Evolutionary conservation across 2,797 vertebrate species (phyloP).

Genomic region (Macropus fuliginosus): DNA sequence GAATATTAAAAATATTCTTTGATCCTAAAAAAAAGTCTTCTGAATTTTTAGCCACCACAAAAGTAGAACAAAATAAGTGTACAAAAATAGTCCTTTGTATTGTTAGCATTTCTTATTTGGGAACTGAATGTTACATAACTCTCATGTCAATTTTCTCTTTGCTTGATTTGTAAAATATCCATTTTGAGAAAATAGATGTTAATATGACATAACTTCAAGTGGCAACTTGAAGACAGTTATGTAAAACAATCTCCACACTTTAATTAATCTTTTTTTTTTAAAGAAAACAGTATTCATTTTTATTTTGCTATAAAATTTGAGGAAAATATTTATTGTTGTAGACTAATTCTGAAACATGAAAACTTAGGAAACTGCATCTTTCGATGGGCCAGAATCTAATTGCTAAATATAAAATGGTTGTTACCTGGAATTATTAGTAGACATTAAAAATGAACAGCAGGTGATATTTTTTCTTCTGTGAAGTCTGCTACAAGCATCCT

Average conservation of each 20-base stretch:
- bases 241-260: not conserved
- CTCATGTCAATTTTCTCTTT: not conserved
- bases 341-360: slow-evolving; percentile 1
- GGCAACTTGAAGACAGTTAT: not conserved
- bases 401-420: not conserved
- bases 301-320: not conserved
- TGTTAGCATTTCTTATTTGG: not conserved
- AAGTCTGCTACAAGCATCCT: slow-evolving; percentile 68
- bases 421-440: not conserved
- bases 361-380: not conserved
- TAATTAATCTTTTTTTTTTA: not conserved
- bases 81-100: not conserved
- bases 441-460: slow-evolving; percentile 66
- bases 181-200: not conserved
- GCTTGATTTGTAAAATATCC: not conserved
- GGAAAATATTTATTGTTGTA: slow-evolving; percentile 5
- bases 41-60: not conserved
- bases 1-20: not conserved
- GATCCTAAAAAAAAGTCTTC: not conserved
- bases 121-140: not conserved
- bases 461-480: slow-evolving; percentile 57
- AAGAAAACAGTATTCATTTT: not conserved
- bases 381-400: not conserved
- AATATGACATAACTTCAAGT: not conserved
- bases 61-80: not conserved